Conservation (phyloP, 2,888 invertebrate species). For the Hydropsyche betteni region DNA sequence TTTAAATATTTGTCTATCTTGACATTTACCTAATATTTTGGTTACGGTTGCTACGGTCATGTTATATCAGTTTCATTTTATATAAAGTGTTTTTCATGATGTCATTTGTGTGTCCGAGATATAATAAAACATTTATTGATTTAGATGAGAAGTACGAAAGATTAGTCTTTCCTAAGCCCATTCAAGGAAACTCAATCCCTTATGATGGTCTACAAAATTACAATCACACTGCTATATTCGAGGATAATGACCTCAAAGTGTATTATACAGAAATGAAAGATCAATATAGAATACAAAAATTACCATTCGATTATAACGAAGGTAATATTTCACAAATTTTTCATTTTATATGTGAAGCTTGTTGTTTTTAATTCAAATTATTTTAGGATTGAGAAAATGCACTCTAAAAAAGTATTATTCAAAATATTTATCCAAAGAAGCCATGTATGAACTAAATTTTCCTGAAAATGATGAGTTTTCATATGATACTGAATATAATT, state of each 20-base stretch:
- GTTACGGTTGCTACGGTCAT: too few species aligned
- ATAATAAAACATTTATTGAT: not conserved
- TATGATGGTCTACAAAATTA: conserved; percentile 42
- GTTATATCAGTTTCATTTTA: too few species aligned
- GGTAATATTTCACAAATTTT: not conserved
- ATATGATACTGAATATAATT: conserved; percentile 62
- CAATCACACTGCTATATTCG: conserved; percentile 37
- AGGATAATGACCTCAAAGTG: conserved; percentile 11
- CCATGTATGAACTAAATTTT: conserved; percentile 61
- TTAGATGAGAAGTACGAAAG: conserved; percentile 31
- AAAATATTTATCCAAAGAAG: conserved; percentile 66
- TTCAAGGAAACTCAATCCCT: conserved; percentile 16
- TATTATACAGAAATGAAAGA: conserved; percentile 39
- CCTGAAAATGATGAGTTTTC: conserved; percentile 57
- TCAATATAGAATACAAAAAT: conserved; percentile 33
- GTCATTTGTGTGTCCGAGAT: conserved; percentile 3
- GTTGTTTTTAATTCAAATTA: not conserved
- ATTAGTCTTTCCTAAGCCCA: conserved; percentile 42
- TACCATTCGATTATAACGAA: conserved; percentile 4
- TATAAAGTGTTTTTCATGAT: not conserved
- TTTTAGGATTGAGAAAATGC: conserved; percentile 60
- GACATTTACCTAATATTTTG: too few species aligned
- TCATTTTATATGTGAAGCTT: too few species aligned
- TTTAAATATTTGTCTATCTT: too few species aligned
- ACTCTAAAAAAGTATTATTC: conserved; percentile 64